phyloP scores from a whole-genome alignment of 2,113 vertebrate species.

The Aptenodytes patagonicus region DNA sequence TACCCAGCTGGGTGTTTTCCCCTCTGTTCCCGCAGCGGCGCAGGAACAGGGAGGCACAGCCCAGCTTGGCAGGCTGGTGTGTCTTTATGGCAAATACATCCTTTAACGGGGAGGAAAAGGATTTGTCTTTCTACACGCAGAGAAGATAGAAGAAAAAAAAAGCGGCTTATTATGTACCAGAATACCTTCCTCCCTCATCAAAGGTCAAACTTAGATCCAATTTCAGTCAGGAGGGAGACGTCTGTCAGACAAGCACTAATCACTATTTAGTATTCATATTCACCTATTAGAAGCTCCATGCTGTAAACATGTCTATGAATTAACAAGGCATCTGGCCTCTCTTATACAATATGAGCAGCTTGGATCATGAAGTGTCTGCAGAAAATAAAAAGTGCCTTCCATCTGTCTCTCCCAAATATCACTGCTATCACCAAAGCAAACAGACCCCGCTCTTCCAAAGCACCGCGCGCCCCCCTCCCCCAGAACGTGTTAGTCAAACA shows the following conservation, averaged over 20 bases:
- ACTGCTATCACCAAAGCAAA: constrained; percentile 72
- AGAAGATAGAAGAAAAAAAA: background rate
- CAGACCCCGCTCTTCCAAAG: constrained; percentile 62
- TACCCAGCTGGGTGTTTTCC: background rate
- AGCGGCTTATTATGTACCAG: constrained; percentile 33
- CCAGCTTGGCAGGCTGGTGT: background rate
- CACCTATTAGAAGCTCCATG: constrained; percentile 72
- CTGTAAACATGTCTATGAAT: constrained; percentile 75
- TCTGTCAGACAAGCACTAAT: constrained; percentile 74
- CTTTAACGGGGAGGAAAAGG: background rate
- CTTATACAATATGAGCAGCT: constrained; percentile 74
- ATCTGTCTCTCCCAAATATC: constrained; percentile 75
- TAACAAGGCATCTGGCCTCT: constrained; percentile 77
- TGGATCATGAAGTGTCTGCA: constrained; percentile 75
- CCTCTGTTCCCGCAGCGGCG: background rate
- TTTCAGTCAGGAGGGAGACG: constrained; percentile 72
- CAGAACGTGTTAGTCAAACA: constrained; percentile 68
- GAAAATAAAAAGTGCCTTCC: constrained; percentile 75
- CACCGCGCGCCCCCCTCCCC: constrained; percentile 32
- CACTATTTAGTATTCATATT: constrained; percentile 75
- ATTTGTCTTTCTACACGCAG: background rate
- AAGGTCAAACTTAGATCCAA: constrained; percentile 70
- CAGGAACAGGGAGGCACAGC: background rate
- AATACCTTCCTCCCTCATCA: constrained; percentile 52
- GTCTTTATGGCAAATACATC: background rate